These are phyloP conservation scores for Atrina japonica DNA, from an alignment of 2,888 invertebrate species.

Conservation along the genomic window DNA sequence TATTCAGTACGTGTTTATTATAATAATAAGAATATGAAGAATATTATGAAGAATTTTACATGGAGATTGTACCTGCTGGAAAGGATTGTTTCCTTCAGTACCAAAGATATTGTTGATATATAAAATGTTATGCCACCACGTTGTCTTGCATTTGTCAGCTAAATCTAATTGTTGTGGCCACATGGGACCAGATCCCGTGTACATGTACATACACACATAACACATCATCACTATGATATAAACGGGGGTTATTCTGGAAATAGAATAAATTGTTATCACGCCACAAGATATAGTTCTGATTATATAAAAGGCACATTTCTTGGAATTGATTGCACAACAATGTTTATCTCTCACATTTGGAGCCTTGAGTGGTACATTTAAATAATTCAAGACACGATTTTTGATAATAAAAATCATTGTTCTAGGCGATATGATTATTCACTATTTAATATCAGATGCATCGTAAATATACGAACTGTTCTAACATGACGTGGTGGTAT, in stretches of 20 bases:
- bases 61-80: constrained; percentile 48
- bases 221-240: constrained; percentile 76
- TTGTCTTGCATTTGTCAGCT: constrained; percentile 66
- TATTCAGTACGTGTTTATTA: too few relatives aligned
- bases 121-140: constrained; percentile 77
- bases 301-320: too few relatives aligned
- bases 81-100: constrained; percentile 44
- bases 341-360: neutral
- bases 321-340: neutral
- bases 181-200: constrained; percentile 77
- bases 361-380: neutral
- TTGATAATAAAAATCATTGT: neutral
- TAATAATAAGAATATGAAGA: neutral
- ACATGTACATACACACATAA: constrained; percentile 73
- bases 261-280: neutral
- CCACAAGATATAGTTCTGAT: too few relatives aligned
- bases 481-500: too few relatives aligned
- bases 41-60: neutral
- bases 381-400: neutral
- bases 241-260: constrained; percentile 77
- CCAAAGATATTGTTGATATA: constrained; percentile 74
- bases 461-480: too few relatives aligned
- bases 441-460: too few relatives aligned
- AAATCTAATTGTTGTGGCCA: constrained; percentile 66
- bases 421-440: too few relatives aligned